A percentile compares a stretch with the other conserved stretches of the same genome.
Conservation (phyloP, 2,797 vertebrate species). For the Holocentrus rufus region DNA sequence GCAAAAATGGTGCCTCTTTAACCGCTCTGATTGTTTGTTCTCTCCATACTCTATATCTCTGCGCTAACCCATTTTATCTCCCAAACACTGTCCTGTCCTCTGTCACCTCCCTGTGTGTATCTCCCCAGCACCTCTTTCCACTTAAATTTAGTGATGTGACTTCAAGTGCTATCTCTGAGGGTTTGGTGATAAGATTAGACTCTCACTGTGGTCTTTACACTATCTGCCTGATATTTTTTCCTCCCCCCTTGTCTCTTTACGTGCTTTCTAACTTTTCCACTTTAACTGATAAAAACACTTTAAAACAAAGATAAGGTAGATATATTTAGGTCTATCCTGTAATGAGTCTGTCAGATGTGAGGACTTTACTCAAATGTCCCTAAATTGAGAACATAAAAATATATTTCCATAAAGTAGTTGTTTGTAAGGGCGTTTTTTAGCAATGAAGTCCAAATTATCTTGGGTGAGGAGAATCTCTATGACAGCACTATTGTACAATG, state of each 20-base stretch:
- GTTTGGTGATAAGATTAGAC: constrained; percentile 29
- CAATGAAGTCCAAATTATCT: constrained; percentile 48
- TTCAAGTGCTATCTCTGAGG: constrained; percentile 19
- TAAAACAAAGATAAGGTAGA: neutral
- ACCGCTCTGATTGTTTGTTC: neutral
- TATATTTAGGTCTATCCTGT: neutral
- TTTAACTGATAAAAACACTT: neutral
- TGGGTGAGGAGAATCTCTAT: constrained; percentile 65
- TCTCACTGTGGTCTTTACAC: neutral
- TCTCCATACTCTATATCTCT: neutral
- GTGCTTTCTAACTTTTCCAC: constrained; percentile 8
- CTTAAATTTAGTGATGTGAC: constrained; percentile 19
- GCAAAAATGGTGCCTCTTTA: neutral
- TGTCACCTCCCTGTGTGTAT: constrained; percentile 26
- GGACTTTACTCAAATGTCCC: neutral
- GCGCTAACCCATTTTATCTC: constrained; percentile 30
- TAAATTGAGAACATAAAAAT: neutral
- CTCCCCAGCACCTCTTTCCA: constrained; percentile 5
- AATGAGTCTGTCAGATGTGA: too few relatives aligned
- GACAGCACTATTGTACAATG: constrained; percentile 64
- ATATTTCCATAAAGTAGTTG: constrained; percentile 22
- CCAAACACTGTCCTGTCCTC: neutral
- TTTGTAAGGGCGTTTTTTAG: constrained; percentile 22
- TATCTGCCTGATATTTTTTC: constrained; percentile 17
- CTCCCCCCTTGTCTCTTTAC: constrained; percentile 13